Conservation (phyloP, 2,888 invertebrate genomes). For the Zhuqinia jingwanae region DNA sequence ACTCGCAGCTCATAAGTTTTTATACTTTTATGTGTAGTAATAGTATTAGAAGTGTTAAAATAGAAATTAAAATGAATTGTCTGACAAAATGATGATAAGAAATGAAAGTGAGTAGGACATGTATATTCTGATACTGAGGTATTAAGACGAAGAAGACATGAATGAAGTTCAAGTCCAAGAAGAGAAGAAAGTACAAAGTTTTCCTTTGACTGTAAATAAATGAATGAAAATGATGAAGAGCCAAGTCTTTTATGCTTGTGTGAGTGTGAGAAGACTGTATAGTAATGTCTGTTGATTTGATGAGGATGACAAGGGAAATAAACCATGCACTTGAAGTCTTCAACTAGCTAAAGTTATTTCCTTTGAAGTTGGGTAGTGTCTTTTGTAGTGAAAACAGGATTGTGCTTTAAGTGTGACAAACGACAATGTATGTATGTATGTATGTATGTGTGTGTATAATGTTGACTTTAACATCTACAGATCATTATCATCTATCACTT, state of each 20-base stretch:
- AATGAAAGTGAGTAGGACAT: no score
- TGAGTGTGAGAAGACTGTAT: background rate
- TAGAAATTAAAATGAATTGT: no score
- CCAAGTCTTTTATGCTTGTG: background rate
- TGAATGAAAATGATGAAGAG: constrained; percentile 21
- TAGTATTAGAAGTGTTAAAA: no score
- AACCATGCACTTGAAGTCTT: background rate
- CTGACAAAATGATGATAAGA: no score
- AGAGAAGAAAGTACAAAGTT: constrained; percentile 3
- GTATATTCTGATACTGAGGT: no score
- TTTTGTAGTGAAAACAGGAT: background rate
- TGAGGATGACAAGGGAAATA: background rate
- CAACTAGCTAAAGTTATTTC: background rate
- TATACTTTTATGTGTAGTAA: no score
- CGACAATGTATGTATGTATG: background rate
- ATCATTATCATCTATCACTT: background rate
- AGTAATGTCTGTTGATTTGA: background rate
- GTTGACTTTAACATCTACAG: background rate
- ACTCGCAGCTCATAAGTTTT: no score
- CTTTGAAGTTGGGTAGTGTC: background rate
- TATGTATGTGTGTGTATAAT: background rate
- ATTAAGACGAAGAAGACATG: no score
- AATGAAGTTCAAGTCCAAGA: background rate
- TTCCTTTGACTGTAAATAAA: background rate
- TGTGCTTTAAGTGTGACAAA: background rate